These are phyloP conservation scores for Sebastes trivittatus DNA, from an alignment of 2,797 vertebrate genomes.

Conservation along the genomic window DNA sequence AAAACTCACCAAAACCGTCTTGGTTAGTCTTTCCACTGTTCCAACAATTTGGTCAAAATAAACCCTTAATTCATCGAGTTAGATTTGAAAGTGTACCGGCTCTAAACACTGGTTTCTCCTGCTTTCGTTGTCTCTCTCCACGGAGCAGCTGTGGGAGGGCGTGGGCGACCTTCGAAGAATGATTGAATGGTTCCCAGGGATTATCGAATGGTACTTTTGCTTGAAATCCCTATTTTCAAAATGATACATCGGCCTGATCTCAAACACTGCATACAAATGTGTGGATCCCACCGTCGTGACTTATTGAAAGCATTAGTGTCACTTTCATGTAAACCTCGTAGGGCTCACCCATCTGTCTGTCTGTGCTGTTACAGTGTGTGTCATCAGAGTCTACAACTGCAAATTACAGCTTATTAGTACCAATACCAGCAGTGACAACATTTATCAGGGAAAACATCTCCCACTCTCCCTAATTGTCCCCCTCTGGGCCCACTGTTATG, in stretches of 20 bases:
- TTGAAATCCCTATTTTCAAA: background rate
- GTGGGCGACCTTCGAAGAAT: too few relatives aligned
- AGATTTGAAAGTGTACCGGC: too few relatives aligned
- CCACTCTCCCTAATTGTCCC: conserved; percentile 69
- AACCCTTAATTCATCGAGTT: too few relatives aligned
- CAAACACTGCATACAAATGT: conserved; percentile 7
- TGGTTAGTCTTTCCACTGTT: too few relatives aligned
- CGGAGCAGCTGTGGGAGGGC: too few relatives aligned
- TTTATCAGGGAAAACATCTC: conserved; percentile 75
- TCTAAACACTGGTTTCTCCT: accelerated
- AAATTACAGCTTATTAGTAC: conserved; percentile 78
- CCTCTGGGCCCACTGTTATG: conserved; percentile 60
- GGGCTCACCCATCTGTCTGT: conserved; percentile 53
- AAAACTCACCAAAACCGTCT: too few relatives aligned
- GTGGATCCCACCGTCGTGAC: background rate
- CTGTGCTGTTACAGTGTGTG: conserved; percentile 44
- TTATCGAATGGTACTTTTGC: too few relatives aligned
- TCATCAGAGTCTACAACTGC: conserved; percentile 56
- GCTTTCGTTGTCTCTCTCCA: background rate
- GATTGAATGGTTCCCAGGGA: too few relatives aligned
- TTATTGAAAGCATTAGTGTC: conserved; percentile 55
- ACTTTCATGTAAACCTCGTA: conserved; percentile 48
- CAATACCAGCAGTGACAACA: conserved; percentile 73
- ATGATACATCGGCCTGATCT: conserved; percentile 10
- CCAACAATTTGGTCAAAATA: too few relatives aligned